phyloP scores from a whole-genome alignment of 2,888 invertebrate species.

The Hyposoter didymator region DNA sequence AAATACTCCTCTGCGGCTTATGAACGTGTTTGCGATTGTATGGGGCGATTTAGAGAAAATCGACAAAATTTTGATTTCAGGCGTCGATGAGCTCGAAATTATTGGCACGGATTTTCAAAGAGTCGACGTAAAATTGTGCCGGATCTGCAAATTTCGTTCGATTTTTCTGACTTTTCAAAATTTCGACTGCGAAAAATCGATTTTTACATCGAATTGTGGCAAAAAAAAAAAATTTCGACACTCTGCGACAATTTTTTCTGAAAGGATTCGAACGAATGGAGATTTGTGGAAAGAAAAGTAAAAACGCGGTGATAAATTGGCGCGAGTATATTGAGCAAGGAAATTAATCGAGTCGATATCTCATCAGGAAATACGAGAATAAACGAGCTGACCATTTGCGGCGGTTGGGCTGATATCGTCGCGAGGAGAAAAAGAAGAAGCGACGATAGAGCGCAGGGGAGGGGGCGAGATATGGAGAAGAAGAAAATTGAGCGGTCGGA shows the following conservation, averaged over 20 bases:
- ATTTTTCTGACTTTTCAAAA: too few species aligned
- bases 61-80: background rate
- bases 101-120: too few species aligned
- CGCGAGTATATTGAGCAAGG: background rate
- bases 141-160: too few species aligned
- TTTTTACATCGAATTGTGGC: too few species aligned
- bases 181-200: too few species aligned
- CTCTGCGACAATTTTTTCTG: too few species aligned
- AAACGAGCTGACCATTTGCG: conserved; percentile 24
- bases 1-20: conserved; percentile 2
- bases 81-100: too few species aligned
- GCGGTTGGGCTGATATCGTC: background rate
- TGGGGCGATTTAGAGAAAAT: background rate
- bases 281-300: conserved; percentile 1
- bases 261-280: conserved; percentile 1
- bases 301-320: background rate
- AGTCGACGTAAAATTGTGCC: too few species aligned
- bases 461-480: background rate
- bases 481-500: conserved; percentile 4
- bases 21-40: background rate
- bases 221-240: too few species aligned
- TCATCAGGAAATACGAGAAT: conserved; percentile 33
- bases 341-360: conserved; percentile 55
- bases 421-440: conserved; percentile 19
- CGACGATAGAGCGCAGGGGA: background rate